Evolutionary conservation across 2,113 vertebrate genomes (phyloP), one percentile per base, ranked within the genome.

Genomic region (Hiodon alosoides): DNA sequence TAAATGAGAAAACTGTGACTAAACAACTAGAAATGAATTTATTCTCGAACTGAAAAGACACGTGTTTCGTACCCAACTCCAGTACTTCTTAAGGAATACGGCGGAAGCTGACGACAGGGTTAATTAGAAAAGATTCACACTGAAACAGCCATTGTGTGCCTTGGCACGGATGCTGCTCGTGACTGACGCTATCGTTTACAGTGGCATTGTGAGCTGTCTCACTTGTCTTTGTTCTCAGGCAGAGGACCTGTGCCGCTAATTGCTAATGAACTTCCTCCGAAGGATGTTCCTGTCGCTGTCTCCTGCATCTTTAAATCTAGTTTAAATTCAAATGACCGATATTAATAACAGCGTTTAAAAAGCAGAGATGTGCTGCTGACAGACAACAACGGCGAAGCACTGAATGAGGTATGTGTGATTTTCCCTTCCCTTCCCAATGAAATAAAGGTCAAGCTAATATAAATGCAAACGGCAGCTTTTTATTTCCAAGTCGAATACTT

Each of bases 221-320:
- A 10, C 46, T 47, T 50, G 59, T 17, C 31, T 71, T 59, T 52
- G 5, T 58, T 53, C 46, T 16, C 5, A 46, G 53, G 51, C 59
- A 47, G 52, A 13, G 61, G 69, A 10, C 69, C 47, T 77, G 46
- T 67, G 60, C 60, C 53, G 51, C 53, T 72, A 77, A 77, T 66
- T 67, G 76, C 76, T 72, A 67, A 72, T 77, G 61, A 77, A 72
- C 54, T 57, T 72, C 16, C n/a, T 13, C 31, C 9, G 68, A 9
- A 55, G n/a, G 61, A 54, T 66, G 60, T 57, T 58, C 55, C 11
- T 55, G 51, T 51, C 60, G 70, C 65, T 71, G 59, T 76, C 67
- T 50, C 8, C n/a, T 57, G 14, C 62, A n/a, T 58, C 51, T 16
- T 71, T 60, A 46, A 31, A 17, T 76, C 67, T 52, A 31, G 13